A percentile compares a stretch with the other conserved stretches of the same genome.
These are phyloP conservation scores for Athene cunicularia DNA, from an alignment of 2,113 vertebrate species.

Conservation along the genomic window DNA sequence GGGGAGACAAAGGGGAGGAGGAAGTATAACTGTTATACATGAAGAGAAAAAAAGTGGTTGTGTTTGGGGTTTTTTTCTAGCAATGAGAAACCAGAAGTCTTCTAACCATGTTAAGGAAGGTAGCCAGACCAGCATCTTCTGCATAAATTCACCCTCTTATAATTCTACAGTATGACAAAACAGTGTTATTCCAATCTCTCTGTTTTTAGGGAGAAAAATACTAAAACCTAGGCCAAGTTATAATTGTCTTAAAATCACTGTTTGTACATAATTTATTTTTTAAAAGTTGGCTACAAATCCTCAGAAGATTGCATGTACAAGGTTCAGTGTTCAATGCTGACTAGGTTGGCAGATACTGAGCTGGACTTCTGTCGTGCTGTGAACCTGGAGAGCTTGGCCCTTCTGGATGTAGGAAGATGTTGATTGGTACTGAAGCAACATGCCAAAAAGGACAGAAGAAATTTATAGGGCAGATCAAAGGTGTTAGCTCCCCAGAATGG, in stretches of 20 bases:
- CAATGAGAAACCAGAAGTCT: background rate
- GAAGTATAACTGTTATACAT: background rate
- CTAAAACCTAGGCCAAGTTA: background rate
- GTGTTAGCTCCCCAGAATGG: background rate
- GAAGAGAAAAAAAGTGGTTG: background rate
- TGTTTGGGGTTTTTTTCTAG: background rate
- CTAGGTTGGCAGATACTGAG: background rate
- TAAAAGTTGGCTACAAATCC: background rate
- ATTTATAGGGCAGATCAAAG: background rate
- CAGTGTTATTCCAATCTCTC: background rate
- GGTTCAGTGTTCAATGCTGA: background rate
- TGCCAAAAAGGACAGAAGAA: background rate
- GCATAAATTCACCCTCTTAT: background rate
- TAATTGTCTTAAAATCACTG: background rate
- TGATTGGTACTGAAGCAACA: background rate
- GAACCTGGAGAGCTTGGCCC: background rate
- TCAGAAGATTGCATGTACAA: background rate
- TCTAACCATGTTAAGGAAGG: background rate
- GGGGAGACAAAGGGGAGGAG: rapidly evolving
- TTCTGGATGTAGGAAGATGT: background rate
- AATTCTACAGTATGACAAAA: background rate
- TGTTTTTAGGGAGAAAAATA: background rate
- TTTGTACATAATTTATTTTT: background rate
- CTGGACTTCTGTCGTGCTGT: background rate
- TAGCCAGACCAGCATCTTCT: background rate